Base-by-base conservation (phyloP, 2,888 invertebrate genomes). In the Aporophyla lueneburgensis region DNA sequence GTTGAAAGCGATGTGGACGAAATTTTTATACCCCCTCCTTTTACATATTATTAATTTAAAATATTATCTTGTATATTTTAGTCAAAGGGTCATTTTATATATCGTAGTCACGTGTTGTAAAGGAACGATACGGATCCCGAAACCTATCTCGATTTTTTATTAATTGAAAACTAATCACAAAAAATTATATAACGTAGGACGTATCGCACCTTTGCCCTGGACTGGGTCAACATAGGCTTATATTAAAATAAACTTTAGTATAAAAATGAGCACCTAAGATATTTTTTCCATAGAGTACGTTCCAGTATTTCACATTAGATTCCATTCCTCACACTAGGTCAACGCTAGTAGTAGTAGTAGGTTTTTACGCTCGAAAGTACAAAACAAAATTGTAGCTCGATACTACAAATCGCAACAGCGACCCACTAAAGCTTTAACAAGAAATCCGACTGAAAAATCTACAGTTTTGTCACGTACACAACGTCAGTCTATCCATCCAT, bases 391-490 rank as follows among this genome's bases (percentile, higher is more conserved):
- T 56, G 21, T n/a, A 61, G 21, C 14, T n/a, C 2, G 43, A 40
- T 49, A 46, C 53, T 66, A 51, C 49, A 80, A 71, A 71, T 65
- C 59, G 68, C 27, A 46, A 59, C 63, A 49, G 56, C 49, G 24
- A 51, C 12, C 43, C 24, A 72, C 69, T 58, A 63, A 70, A 67
- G 43, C 54, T 62, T 63, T 58, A 63, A 83, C 74, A 85, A 79
- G 82, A 85, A 85, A 85, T 83, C 74, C 72, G 46, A 71, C 58
- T 49, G 67, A 74, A 74, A 70, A 68, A 63, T 80, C 68, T 70
- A 66, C 65, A 83, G 73, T 80, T 83, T 62, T 61, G 67, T 85
- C 85, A 85, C 85, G 83, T 78, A 27, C 51, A 46, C n/a, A 21
- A 69, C 71, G 75, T 76, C 80, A 74, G 74, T 74, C 72, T 58